Conservation (phyloP, 2,113 vertebrate genomes). For the Tenrec ecaudatus region DNA sequence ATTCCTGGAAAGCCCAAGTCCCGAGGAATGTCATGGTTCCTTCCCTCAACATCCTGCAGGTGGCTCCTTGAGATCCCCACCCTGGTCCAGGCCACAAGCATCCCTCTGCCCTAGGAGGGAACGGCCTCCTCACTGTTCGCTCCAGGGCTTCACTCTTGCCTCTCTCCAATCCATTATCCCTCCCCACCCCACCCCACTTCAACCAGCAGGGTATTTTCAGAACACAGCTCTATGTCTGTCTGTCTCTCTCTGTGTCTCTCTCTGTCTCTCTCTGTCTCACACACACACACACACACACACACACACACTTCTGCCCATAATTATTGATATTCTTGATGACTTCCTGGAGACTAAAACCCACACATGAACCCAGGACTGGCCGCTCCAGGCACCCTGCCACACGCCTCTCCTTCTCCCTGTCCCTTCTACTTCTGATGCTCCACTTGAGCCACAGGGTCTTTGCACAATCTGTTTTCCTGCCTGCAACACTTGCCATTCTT, state of each 20-base stretch:
- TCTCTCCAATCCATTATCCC: not conserved
- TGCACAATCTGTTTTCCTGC: not conserved
- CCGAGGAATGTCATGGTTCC: fast-evolving
- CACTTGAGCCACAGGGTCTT: not conserved
- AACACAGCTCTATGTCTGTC: not conserved
- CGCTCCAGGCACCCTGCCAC: not conserved
- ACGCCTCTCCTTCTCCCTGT: too few species aligned
- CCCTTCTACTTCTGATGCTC: fast-evolving
- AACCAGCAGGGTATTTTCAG: not conserved
- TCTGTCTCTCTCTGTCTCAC: not conserved
- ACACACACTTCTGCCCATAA: not conserved
- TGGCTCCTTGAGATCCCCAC: too few species aligned
- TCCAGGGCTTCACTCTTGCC: not conserved
- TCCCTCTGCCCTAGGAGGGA: not conserved
- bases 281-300: fast-evolving
- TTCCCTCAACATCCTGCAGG: too few species aligned
- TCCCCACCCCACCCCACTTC: too few species aligned
- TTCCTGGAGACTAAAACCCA: not conserved
- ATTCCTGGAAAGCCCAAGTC: not conserved
- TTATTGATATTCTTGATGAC: not conserved
- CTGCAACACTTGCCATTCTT: not conserved
- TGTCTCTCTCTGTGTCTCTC: not conserved
- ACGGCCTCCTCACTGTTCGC: not conserved
- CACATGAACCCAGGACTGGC: not conserved
- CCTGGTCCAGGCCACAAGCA: too few species aligned